Evolutionary conservation across 2,888 invertebrate genomes (phyloP), one percentile per base, ranked within the genome.

Genomic region (Meganola albula): DNA sequence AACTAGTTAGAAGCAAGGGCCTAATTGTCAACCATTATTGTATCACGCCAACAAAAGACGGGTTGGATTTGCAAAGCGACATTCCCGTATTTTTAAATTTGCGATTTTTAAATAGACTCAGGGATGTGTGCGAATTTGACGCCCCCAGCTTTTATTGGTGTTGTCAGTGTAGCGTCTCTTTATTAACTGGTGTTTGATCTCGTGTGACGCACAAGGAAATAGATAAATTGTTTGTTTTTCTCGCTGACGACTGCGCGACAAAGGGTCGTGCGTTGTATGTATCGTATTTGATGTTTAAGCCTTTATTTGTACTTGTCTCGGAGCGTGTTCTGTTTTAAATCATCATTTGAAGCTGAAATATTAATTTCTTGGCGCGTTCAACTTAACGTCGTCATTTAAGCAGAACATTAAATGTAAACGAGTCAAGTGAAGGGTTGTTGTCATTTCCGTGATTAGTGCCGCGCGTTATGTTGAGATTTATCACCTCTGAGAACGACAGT

Each of bases 361-460:
- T 53, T 50, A 51, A 56, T 52, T 52, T 50, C 48, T 44, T 52
- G 28, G 27, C 44, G 28, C 41, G 35, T 40, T 44, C 39, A 48
- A 51, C 51, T 64, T 61, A 63, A 58, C 57, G 52, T 58, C 51
- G 51, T 65, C 53, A 60, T 63, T 74, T 59, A 60, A 66, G 69
- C 63, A 56, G 55, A 73, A 65, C 67, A 69, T 74, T 65, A 65
- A 71, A 67, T 57, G 59, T 59, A 58, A 63, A 65, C 63, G 61
- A 61, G 62, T 53, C 57, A 58, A 67, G 66, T 64, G 65, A 76
- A 74, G 77, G 75, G 76, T 79, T 76, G 76, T 69, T 74, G 73
- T 74, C 74, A 74, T 82, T 74, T 79, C 74, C 74, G 66, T 77
- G 75, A 78, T 80, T 74, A 74, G 74, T 69, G 68, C 64, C 50